Evolutionary conservation across 2,113 vertebrate species (phyloP).

Genomic region (Pyrgilauda ruficollis): DNA sequence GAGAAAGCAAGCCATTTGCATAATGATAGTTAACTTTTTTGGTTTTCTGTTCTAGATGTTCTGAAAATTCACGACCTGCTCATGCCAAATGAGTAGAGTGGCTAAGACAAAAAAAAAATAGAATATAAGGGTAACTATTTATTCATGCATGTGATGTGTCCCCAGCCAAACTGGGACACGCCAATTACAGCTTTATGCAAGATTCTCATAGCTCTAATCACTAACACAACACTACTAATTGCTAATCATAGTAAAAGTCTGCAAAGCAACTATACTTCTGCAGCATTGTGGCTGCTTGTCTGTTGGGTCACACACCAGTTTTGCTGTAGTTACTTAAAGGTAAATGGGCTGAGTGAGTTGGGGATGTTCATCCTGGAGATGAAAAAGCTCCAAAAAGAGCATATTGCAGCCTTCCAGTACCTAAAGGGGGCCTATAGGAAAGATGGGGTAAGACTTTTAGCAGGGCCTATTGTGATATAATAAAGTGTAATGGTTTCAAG

Average conservation of each 20-base stretch:
- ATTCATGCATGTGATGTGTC: neutral
- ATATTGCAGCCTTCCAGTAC: neutral
- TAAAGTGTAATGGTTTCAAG: neutral
- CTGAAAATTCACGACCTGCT: neutral
- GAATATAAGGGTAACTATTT: neutral
- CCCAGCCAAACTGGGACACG: neutral
- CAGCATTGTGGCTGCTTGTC: neutral
- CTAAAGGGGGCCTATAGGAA: neutral
- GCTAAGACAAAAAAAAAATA: neutral
- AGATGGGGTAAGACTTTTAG: neutral
- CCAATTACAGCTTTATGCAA: neutral
- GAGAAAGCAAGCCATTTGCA: neutral
- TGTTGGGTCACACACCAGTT: neutral
- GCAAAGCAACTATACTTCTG: neutral
- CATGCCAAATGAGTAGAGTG: rapidly evolving
- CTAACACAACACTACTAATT: neutral
- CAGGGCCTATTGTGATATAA: neutral
- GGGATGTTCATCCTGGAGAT: neutral
- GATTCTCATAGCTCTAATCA: neutral
- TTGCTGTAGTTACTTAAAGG: neutral
- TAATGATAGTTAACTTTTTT: neutral
- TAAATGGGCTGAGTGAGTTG: neutral
- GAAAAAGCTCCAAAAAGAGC: neutral
- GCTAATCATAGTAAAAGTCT: neutral
- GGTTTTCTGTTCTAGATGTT: neutral